Conservation (phyloP, 2,113 vertebrate species). For the Myotis yumanensis region DNA sequence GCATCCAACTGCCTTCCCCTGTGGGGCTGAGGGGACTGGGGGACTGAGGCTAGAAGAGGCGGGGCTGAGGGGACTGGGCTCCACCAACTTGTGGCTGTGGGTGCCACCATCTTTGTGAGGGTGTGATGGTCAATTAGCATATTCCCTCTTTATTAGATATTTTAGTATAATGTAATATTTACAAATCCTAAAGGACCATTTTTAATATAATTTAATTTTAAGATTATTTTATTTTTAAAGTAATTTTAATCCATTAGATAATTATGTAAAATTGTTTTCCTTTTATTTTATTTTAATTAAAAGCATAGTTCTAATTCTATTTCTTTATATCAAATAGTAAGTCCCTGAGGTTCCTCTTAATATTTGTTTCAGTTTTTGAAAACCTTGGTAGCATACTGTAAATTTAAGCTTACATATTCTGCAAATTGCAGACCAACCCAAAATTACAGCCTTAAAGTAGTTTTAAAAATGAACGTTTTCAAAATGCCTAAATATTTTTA, state of each 20-base stretch:
- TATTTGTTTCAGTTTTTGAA: not conserved
- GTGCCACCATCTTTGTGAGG: too few species aligned
- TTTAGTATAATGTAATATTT: not conserved
- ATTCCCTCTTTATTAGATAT: too few species aligned
- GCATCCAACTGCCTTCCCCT: too few species aligned
- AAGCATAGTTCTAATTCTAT: not conserved
- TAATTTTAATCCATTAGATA: slow-evolving; percentile 73
- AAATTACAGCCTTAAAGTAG: not conserved
- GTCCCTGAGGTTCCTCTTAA: not conserved
- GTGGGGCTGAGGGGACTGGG: too few species aligned
- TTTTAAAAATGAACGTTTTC: not conserved
- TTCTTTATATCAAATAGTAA: not conserved
- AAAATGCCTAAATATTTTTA: not conserved
- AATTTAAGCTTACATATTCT: not conserved
- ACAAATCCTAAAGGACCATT: slow-evolving; percentile 64
- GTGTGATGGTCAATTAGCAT: too few species aligned
- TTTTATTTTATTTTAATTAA: slow-evolving; percentile 44
- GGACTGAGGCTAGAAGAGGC: too few species aligned
- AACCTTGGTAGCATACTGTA: not conserved
- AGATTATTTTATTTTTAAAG: slow-evolving; percentile 73
- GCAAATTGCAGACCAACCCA: not conserved
- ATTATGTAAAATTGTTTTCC: slow-evolving; percentile 63
- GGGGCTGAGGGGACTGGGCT: too few species aligned
- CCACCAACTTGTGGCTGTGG: too few species aligned
- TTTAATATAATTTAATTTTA: slow-evolving; percentile 70